Percentiles rank a stretch among this genome's conserved stretches.
Evolutionary conservation across 2,113 vertebrate species (phyloP).

Genomic region (Toxotes chatareus): DNA sequence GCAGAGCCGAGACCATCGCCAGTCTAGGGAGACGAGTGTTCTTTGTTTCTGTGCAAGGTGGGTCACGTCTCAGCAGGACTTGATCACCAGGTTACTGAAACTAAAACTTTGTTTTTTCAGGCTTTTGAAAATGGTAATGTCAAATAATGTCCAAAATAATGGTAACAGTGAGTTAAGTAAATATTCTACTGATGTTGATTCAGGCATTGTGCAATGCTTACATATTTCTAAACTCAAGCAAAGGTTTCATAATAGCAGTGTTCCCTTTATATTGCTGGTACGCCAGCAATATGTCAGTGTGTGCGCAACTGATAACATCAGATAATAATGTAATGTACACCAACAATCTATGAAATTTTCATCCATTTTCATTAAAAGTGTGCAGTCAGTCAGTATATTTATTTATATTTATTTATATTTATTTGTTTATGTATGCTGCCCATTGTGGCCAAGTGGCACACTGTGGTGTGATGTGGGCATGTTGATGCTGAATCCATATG

Average conservation of each 20-base stretch:
- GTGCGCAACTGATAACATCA: too few relatives aligned
- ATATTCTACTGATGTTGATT: not conserved
- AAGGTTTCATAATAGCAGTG: not conserved
- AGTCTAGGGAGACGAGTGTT: slow-evolving; percentile 55
- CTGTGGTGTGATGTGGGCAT: not conserved
- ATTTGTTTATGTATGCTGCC: too few relatives aligned
- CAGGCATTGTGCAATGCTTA: not conserved
- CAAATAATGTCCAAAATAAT: too few relatives aligned
- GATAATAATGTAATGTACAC: too few relatives aligned
- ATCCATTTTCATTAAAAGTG: too few relatives aligned
- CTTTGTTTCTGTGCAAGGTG: slow-evolving; percentile 80
- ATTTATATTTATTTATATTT: too few relatives aligned
- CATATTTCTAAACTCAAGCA: not conserved
- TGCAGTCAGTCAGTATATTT: too few relatives aligned
- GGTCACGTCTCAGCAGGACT: slow-evolving; percentile 38
- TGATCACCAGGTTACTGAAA: not conserved
- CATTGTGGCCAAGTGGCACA: too few relatives aligned
- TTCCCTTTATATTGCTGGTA: not conserved
- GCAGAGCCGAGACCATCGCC: slow-evolving; percentile 16
- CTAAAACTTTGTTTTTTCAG: not conserved
- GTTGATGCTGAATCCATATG: not conserved
- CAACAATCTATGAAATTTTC: too few relatives aligned
- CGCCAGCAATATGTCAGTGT: not conserved
- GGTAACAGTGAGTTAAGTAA: too few relatives aligned
- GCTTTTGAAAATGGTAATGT: not conserved